phyloP scores from a whole-genome alignment of 2,888 invertebrate species.

The Parasteatoda lunata region DNA sequence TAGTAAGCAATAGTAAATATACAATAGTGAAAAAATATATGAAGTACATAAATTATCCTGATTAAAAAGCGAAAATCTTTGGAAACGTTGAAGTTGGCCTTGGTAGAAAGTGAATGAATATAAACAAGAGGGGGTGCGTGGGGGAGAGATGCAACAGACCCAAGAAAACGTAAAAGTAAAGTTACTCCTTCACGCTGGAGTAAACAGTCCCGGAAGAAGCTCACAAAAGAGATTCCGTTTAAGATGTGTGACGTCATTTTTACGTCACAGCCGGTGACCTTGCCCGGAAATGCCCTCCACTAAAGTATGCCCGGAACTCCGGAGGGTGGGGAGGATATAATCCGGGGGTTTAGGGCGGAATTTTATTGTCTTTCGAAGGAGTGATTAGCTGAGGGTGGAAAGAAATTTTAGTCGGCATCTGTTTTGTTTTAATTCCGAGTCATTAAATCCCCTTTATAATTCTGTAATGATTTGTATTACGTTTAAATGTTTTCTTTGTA shows the following conservation, averaged over 20 bases:
- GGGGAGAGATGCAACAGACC: not conserved
- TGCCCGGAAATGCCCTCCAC: conserved; percentile 1
- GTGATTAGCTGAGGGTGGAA: not conserved
- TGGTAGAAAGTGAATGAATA: too few relatives aligned
- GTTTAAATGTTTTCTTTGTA: too few relatives aligned
- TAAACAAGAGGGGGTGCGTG: too few relatives aligned
- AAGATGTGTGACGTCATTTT: conserved; percentile 7
- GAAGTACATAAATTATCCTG: too few relatives aligned
- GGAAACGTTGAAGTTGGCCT: too few relatives aligned
- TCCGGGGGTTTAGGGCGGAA: not conserved
- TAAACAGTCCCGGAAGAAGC: conserved; percentile 14
- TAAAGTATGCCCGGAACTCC: conserved; percentile 37
- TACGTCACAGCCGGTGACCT: conserved; percentile 32
- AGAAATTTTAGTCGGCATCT: not conserved
- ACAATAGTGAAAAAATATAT: too few relatives aligned
- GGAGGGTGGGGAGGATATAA: not conserved
- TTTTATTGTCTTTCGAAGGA: not conserved
- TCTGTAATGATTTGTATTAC: not conserved
- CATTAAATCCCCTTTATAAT: not conserved
- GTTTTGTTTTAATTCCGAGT: not conserved
- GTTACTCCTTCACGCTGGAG: not conserved
- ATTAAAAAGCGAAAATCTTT: too few relatives aligned
- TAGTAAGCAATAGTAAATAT: too few relatives aligned
- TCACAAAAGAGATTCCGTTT: conserved; percentile 4
- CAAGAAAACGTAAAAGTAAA: not conserved